Percentiles rank a stretch among this genome's conserved stretches.
phyloP scores from a whole-genome alignment of 2,113 vertebrate genomes.

The Leucopsar rothschildi region DNA sequence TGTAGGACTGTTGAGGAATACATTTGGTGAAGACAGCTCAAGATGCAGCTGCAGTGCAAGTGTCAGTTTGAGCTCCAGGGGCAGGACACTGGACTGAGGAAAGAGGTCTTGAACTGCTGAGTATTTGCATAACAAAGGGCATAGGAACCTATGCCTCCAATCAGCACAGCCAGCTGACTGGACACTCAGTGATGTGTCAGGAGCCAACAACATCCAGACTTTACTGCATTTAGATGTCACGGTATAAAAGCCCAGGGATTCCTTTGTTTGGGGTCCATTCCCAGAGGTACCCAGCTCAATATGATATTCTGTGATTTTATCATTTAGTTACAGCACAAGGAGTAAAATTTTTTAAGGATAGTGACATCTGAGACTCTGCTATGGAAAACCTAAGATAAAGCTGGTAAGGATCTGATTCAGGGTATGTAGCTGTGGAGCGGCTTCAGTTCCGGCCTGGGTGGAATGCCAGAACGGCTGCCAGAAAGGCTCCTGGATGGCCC shows the following conservation, averaged over 20 bases:
- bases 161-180: background rate
- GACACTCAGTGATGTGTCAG: no score
- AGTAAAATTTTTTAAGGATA: background rate
- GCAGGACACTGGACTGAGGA: rapidly evolving
- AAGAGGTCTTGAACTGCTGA: background rate
- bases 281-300: background rate
- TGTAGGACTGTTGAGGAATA: background rate
- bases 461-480: background rate
- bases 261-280: rapidly evolving
- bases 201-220: background rate
- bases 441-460: background rate
- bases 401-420: background rate
- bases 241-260: background rate
- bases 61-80: background rate
- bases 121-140: background rate
- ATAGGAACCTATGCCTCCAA: rapidly evolving
- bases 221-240: background rate
- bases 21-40: background rate
- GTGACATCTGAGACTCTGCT: background rate
- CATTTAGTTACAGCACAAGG: background rate
- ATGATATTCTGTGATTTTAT: background rate
- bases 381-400: background rate
- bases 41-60: no score
- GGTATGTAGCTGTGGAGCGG: rapidly evolving
- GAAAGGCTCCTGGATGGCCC: background rate